phyloP scores from a whole-genome alignment of 2,113 vertebrate species.

The western clawed frog (Xenopus tropicalis) region DNA sequence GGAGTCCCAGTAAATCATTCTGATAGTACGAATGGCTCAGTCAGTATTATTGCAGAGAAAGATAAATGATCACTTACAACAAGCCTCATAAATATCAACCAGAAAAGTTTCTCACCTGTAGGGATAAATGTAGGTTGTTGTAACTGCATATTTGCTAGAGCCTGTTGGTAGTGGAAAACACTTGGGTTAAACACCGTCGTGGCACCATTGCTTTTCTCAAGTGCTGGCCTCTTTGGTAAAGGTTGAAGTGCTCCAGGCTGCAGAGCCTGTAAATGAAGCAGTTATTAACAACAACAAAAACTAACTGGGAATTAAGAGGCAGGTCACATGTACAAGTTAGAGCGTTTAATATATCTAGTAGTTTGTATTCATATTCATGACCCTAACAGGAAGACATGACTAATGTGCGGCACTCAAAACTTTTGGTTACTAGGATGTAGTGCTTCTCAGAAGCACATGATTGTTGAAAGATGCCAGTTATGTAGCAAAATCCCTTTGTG shows the following conservation, averaged over 20 bases:
- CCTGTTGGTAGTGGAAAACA: conserved; percentile 97
- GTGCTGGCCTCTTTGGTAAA: conserved; percentile 88
- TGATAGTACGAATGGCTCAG: no score
- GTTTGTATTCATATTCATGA: conserved; percentile 45
- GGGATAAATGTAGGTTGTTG: conserved; percentile 89
- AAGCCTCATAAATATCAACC: neutral
- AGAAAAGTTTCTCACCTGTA: conserved; percentile 73
- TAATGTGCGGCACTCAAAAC: neutral
- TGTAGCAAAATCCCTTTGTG: no score
- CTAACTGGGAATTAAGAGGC: conserved; percentile 33
- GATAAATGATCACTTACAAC: no score
- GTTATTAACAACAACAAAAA: conserved; percentile 53
- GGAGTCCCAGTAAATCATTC: no score
- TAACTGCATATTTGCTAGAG: conserved; percentile 92
- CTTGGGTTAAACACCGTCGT: conserved; percentile 86
- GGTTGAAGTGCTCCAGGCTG: conserved; percentile 75
- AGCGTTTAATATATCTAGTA: conserved; percentile 45
- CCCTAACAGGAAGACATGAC: neutral
- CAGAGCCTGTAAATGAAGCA: conserved; percentile 71
- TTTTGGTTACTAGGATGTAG: conserved; percentile 30
- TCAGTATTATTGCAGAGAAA: no score
- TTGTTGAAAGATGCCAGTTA: no score
- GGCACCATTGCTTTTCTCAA: conserved; percentile 92
- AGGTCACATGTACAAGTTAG: conserved; percentile 47
- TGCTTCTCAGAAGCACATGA: no score